A percentile compares a stretch with the other conserved stretches of the same genome.
These are phyloP conservation scores for Dunckerocampus dactyliophorus DNA, from an alignment of 2,113 vertebrate genomes.

Conservation along the genomic window DNA sequence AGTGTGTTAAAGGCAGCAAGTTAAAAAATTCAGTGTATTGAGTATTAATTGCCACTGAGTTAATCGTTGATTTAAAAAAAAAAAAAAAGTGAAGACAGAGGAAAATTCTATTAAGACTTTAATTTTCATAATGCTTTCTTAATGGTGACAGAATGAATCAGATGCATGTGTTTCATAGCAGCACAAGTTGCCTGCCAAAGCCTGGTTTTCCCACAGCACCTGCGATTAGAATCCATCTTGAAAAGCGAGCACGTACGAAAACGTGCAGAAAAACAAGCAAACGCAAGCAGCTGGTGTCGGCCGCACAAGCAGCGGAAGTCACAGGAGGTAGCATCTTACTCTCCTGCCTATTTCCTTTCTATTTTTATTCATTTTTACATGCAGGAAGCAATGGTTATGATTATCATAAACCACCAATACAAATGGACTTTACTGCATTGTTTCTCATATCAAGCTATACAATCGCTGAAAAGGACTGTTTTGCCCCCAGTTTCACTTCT, in stretches of 20 bases:
- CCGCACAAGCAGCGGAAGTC: constrained; percentile 60
- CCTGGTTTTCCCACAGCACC: neutral
- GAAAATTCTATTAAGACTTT: constrained; percentile 80
- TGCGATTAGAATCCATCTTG: neutral
- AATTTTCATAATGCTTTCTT: constrained; percentile 61
- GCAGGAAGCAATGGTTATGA: constrained; percentile 48
- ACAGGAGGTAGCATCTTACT: constrained; percentile 75
- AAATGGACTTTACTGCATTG: constrained; percentile 45
- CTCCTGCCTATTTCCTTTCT: constrained; percentile 55
- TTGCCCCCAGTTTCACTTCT: no score
- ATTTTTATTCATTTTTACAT: constrained; percentile 13
- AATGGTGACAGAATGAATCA: constrained; percentile 68
- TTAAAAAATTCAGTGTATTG: no score
- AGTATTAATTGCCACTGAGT: no score
- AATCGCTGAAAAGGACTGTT: constrained; percentile 4
- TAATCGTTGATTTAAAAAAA: neutral
- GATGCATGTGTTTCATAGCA: constrained; percentile 56
- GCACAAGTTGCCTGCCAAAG: constrained; percentile 23
- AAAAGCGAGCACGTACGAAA: constrained; percentile 28
- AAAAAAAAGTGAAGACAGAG: constrained; percentile 30
- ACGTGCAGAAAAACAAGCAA: constrained; percentile 43
- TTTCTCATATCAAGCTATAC: constrained; percentile 41
- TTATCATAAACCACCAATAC: constrained; percentile 54
- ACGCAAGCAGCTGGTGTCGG: no score
- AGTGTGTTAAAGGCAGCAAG: no score